These are phyloP conservation scores for Leucophora obtusa DNA, from an alignment of 2,888 invertebrate species.

Conservation along the genomic window DNA sequence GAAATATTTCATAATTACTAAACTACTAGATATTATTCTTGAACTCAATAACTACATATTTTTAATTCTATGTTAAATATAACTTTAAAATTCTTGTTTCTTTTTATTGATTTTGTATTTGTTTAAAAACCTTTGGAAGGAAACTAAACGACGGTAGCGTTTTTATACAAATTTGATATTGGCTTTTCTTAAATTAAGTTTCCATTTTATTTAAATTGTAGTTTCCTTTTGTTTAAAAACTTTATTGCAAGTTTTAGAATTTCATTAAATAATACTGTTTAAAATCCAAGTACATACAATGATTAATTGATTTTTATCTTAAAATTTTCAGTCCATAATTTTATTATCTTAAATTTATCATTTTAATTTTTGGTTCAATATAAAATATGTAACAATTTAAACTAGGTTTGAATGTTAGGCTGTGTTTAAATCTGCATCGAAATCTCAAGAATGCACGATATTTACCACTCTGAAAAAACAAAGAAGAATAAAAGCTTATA, in stretches of 20 bases:
- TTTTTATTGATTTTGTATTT: constrained; percentile 18
- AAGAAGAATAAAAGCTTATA: too few relatives aligned
- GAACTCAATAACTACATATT: constrained; percentile 45
- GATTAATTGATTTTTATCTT: constrained; percentile 28
- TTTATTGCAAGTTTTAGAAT: constrained; percentile 8
- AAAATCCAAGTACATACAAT: constrained; percentile 42
- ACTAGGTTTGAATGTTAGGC: background rate
- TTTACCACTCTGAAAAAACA: too few relatives aligned
- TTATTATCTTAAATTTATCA: constrained; percentile 37
- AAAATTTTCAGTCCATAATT: constrained; percentile 56
- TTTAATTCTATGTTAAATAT: constrained; percentile 21
- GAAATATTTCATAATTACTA: constrained; percentile 31
- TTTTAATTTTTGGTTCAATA: constrained; percentile 29
- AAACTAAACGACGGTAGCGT: constrained; percentile 64
- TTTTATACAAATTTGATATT: constrained; percentile 33
- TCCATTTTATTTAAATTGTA: background rate
- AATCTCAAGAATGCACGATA: too few relatives aligned
- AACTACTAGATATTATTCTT: constrained; percentile 31
- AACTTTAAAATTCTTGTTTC: constrained; percentile 42
- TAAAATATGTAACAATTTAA: constrained; percentile 26
- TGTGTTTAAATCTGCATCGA: too few relatives aligned
- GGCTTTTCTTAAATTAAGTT: background rate
- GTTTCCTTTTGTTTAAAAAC: constrained; percentile 22
- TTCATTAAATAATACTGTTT: constrained; percentile 32
- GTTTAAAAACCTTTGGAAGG: constrained; percentile 60